A percentile compares a stretch with the other conserved stretches of the same genome.
Conservation (phyloP, 2,113 vertebrate genomes). For the Mobula hypostoma region DNA sequence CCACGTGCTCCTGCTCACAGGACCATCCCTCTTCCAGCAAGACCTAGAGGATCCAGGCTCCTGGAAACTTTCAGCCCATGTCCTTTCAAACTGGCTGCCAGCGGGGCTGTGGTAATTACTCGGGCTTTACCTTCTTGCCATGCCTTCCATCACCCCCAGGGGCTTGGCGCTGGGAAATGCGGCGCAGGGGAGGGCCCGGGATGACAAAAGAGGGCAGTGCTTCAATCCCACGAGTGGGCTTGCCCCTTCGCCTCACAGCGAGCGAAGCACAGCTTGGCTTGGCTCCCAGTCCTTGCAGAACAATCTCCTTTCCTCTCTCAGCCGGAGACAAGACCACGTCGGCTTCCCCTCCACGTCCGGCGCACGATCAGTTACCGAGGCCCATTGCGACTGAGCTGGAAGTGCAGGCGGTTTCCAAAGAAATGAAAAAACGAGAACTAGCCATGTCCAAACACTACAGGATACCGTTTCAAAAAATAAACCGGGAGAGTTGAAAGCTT, state of each 20-base stretch:
- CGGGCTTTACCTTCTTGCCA: neutral
- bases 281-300: neutral
- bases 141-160: slow-evolving; percentile 40
- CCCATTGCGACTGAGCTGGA: neutral
- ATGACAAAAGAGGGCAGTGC: slow-evolving; percentile 41
- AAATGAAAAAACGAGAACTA: neutral
- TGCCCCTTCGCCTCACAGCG: neutral
- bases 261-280: neutral
- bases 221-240: neutral
- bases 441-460: neutral
- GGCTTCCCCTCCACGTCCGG: neutral
- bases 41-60: neutral
- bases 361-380: neutral
- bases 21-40: neutral
- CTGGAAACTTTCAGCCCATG: neutral
- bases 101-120: neutral
- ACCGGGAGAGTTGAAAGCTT: slow-evolving; percentile 28
- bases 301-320: neutral
- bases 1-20: neutral
- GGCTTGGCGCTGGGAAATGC: slow-evolving; percentile 49
- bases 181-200: slow-evolving; percentile 45
- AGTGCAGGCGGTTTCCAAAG: neutral
- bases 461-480: neutral
- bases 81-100: neutral
- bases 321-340: neutral